Evolutionary conservation across 2,888 invertebrate species (phyloP), one percentile per base, ranked within the genome.

Genomic region (Trachelus troglodyta): DNA sequence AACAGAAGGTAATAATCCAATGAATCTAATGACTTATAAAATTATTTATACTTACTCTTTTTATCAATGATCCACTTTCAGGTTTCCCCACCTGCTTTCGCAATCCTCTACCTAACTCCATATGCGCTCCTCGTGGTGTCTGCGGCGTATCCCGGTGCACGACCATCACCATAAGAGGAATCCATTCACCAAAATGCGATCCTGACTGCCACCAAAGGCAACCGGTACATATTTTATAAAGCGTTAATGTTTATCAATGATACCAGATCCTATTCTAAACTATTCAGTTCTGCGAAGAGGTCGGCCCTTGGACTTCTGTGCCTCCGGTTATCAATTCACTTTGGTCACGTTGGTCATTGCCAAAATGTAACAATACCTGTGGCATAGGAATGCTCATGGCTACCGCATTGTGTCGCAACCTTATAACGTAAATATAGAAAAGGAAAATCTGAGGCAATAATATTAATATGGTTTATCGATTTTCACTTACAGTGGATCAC

Each of bases 71-170:
- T 40, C 15, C 40, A 40, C 15, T 15, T 40, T 15, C 69, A 92
- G 92, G 92, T 76, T 92, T 92, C 82, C 92, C 92, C 6, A 92
- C 92, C 12, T 92, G 92, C 83, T 92, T 92, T 81, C 85, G 90
- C 37, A 84, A 90, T 15, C 92, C 92, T 12, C 81, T 92, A 75
- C 91, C 92, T 4, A 83, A 88, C 30, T 90, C 89, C 35, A 79
- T 92, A 33, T 92, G 92, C 80, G 87, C 87, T 68, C 87, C 89
- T 73, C 89, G 92, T 81, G 92, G 91, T 77, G 90, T 91, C 56
- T 92, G 92, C 77, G 92, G 92, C 2, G 80, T 92, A 69, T 84
- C 84, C 12, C 81, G 81, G 71, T 92, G 92, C 82, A 83, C 81
- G 56, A 83, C 90, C 30, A 80, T 81, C 12, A 90, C 88, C 4